A percentile compares a stretch with the other conserved stretches of the same genome.
Evolutionary conservation across 2,888 invertebrate species (phyloP).

Genomic region (Macaria liturata): DNA sequence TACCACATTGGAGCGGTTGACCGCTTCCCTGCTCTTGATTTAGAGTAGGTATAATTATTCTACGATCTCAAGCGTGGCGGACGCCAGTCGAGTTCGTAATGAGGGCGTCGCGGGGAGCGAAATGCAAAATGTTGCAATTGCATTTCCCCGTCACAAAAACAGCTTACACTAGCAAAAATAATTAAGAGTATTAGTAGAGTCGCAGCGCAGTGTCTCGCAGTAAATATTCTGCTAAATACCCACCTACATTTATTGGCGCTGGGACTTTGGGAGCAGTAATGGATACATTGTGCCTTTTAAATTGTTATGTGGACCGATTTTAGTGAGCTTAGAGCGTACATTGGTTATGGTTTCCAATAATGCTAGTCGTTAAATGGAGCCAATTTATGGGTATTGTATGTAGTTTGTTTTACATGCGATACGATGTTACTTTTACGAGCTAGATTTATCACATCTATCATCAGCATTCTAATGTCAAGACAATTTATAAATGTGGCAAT

Average conservation of each 20-base stretch:
- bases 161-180: slow-evolving; percentile 82
- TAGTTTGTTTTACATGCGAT: too few species aligned
- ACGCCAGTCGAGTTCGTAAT: slow-evolving; percentile 72
- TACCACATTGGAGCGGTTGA: slow-evolving; percentile 78
- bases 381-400: too few species aligned
- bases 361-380: too few species aligned
- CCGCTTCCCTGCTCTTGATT: slow-evolving; percentile 80
- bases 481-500: too few species aligned
- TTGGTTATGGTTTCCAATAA: slow-evolving; percentile 30
- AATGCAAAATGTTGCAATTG: slow-evolving; percentile 80
- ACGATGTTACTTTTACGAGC: too few species aligned
- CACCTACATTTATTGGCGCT: slow-evolving; percentile 79
- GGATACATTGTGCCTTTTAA: slow-evolving; percentile 76
- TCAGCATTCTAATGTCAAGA: too few species aligned
- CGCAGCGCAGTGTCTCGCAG: slow-evolving; percentile 74
- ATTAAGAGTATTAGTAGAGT: slow-evolving; percentile 81
- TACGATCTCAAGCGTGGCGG: slow-evolving; percentile 75
- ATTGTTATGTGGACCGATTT: slow-evolving; percentile 55
- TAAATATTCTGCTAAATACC: slow-evolving; percentile 80
- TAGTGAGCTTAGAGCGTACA: slow-evolving; percentile 40
- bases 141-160: slow-evolving; percentile 79
- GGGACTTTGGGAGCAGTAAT: slow-evolving; percentile 68
- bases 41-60: slow-evolving; percentile 81
- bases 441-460: too few species aligned
- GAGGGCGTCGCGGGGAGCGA: slow-evolving; percentile 59